These are phyloP conservation scores for Nixonia krombeini DNA, from an alignment of 1,140 invertebrate species.

Conservation along the genomic window DNA sequence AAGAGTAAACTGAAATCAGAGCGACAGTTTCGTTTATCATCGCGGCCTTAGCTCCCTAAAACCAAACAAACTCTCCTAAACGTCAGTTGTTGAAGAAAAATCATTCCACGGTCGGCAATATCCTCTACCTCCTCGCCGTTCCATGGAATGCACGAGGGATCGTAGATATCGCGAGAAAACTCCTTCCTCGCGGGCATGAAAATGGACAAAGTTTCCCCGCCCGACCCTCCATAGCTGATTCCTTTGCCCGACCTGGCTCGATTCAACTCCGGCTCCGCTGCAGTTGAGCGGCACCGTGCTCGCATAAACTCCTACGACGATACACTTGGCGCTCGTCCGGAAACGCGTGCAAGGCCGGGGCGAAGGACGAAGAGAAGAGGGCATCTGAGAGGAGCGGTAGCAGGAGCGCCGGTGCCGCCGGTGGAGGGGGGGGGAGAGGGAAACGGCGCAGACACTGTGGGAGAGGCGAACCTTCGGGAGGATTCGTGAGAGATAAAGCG, in stretches of 20 bases:
- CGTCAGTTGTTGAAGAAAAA: slow-evolving; percentile 42
- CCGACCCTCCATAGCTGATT: slow-evolving; percentile 2
- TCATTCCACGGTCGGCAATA: slow-evolving; percentile 24
- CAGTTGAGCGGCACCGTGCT: slow-evolving; percentile 47
- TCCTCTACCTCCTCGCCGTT: slow-evolving; percentile 15
- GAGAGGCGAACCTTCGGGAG: slow-evolving; percentile 10
- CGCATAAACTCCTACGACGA: slow-evolving; percentile 59
- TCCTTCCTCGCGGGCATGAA: slow-evolving; percentile 58
- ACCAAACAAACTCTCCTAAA: slow-evolving; percentile 51
- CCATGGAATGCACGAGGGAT: slow-evolving; percentile 43
- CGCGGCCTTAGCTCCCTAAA: slow-evolving; percentile 21
- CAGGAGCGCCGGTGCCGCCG: too few species aligned
- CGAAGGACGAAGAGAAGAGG: background rate
- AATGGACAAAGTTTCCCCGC: slow-evolving; percentile 65
- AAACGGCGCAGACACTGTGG: slow-evolving; percentile 15
- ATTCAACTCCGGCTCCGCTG: slow-evolving; percentile 42
- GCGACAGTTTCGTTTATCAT: slow-evolving; percentile 46
- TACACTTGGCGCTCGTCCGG: slow-evolving; percentile 58
- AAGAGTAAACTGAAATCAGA: slow-evolving; percentile 38
- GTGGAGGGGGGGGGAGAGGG: background rate
- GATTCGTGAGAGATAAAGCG: slow-evolving; percentile 29
- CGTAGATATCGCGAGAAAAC: slow-evolving; percentile 48
- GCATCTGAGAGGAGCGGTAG: slow-evolving; percentile 17
- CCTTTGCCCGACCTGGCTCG: slow-evolving; percentile 14
- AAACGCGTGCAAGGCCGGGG: slow-evolving; percentile 29